phyloP scores from a whole-genome alignment of 1,140 invertebrate species.

The Amyelois transitella region DNA sequence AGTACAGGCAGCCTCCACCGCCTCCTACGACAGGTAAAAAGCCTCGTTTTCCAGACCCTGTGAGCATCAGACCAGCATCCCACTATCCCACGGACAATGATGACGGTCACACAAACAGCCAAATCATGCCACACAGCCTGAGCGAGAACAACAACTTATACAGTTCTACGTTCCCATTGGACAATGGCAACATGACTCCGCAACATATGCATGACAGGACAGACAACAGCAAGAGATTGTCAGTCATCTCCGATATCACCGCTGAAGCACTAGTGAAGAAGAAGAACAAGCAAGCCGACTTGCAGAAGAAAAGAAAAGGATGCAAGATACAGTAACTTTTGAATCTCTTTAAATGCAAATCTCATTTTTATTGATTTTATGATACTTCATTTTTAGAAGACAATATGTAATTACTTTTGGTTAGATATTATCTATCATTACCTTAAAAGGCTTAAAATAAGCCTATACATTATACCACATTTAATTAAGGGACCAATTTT shows the following conservation, averaged over 20 bases:
- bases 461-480: no score
- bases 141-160: conserved; percentile 63
- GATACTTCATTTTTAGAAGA: no score
- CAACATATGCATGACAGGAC: conserved; percentile 24
- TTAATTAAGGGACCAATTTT: no score
- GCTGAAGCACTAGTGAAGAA: conserved; percentile 59
- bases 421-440: no score
- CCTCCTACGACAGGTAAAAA: conserved; percentile 56
- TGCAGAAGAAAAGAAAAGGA: conserved; percentile 58
- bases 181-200: conserved; percentile 19
- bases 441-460: no score
- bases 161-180: conserved; percentile 43
- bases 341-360: neutral
- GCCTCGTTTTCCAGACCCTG: conserved; percentile 62
- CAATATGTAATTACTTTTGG: no score
- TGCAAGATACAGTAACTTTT: conserved; percentile 57
- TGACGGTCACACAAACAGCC: conserved; percentile 11
- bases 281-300: conserved; percentile 52
- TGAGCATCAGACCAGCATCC: conserved; percentile 63
- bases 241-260: conserved; percentile 67
- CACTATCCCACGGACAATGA: conserved; percentile 58
- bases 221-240: conserved; percentile 53
- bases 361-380: no score
- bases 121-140: conserved; percentile 41
- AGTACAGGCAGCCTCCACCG: conserved; percentile 58